These are phyloP conservation scores for Gymnorhina tibicen DNA, from an alignment of 2,113 vertebrate genomes.

Conservation along the genomic window DNA sequence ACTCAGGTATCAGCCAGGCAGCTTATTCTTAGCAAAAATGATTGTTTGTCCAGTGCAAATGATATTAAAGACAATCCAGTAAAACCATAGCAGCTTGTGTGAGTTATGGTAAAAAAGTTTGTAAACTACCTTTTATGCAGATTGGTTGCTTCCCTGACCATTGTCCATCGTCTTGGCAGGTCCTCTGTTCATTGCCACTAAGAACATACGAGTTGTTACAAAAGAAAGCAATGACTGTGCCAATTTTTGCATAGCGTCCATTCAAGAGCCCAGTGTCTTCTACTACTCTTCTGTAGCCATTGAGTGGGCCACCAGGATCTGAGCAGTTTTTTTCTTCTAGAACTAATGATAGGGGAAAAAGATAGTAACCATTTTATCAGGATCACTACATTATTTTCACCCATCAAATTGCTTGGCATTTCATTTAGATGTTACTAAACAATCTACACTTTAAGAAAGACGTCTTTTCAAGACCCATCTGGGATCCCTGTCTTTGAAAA, in stretches of 20 bases:
- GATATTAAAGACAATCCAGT: neutral
- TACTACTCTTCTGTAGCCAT: slow-evolving; percentile 88
- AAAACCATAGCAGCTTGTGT: neutral
- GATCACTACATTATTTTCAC: slow-evolving; percentile 3
- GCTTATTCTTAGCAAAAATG: neutral
- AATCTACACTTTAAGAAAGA: neutral
- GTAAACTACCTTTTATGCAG: slow-evolving; percentile 87
- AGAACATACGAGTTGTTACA: slow-evolving; percentile 89
- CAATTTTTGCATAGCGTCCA: slow-evolving; percentile 65
- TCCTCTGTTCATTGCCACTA: slow-evolving; percentile 84
- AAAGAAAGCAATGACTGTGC: slow-evolving; percentile 87
- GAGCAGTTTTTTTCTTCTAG: slow-evolving; percentile 83
- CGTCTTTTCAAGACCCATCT: neutral
- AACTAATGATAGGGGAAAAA: slow-evolving; percentile 66
- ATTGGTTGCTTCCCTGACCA: slow-evolving; percentile 90
- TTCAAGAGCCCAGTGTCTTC: slow-evolving; percentile 82
- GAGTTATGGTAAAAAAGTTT: neutral
- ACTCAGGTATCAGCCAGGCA: neutral
- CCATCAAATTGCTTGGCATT: neutral
- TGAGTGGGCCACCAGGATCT: slow-evolving; percentile 81
- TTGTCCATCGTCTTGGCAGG: slow-evolving; percentile 83
- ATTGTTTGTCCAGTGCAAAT: neutral
- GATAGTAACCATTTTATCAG: slow-evolving; percentile 12
- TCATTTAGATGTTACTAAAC: neutral
- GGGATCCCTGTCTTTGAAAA: neutral